Base-by-base conservation (phyloP, 2,797 vertebrate species). In the Toxotes lorentzi region DNA sequence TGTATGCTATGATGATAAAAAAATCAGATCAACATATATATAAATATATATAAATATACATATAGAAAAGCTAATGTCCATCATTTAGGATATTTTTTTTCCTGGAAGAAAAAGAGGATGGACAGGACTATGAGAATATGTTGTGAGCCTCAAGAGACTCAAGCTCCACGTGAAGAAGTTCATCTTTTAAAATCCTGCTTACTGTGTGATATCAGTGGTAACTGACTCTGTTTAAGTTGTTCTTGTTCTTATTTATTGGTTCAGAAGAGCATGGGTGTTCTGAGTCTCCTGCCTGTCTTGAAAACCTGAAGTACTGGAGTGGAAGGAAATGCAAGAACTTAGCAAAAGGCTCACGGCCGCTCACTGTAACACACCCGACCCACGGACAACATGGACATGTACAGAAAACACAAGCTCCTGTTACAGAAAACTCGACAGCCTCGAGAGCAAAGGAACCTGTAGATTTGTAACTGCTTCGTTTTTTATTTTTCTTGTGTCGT, bases 201-300 rank as follows among this genome's bases (percentile, higher is more conserved):
- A 69, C 73, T 70, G 6, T 68, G 47, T 73, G 83, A 79, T 82
- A 48, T 78, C 63, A 45, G 38, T 79, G 56, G 38, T 85, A 90
- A 77, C 88, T 90, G 88, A 83, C 82, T 86, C 63, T 82, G 66
- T 86, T 91, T 76, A 79, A 56, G 63, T 86, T 88, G 17, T 73
- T 81, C 4, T 81, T 82, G 47, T 87, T 88, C 60, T 83, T 94
- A 95, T 96, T 95, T 96, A 95, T 96, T 95, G 86, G 71, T 93
- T 91, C 65, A 79, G 61, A 83, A 75, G 60, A 83, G 84, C 72
- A 63, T 32, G 61, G 85, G 62, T 79, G 69, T 85, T 30, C 27
- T 45, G 73, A 79, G 40, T 73, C 57, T 90, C 77, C 83, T 91
- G 86, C 69, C 63, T 68, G n/a, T 82, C 76, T 89, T 82, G 82